Evolutionary conservation across 2,888 invertebrate genomes (phyloP), one percentile per base, ranked within the genome.

Genomic region (Pecten maximus): DNA sequence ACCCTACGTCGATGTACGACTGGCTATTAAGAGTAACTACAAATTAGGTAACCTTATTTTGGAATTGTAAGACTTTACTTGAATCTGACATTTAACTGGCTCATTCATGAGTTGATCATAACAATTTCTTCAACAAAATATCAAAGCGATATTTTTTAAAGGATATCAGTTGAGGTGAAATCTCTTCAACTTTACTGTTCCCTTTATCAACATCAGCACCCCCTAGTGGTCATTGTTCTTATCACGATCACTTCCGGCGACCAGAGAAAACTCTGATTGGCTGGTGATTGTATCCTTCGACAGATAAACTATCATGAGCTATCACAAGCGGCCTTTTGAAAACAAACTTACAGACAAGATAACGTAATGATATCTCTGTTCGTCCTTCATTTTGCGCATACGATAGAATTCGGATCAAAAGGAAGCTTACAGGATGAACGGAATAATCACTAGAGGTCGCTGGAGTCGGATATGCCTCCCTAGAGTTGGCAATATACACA

Each of bases 371-470:
- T 74, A 74, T 74, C 28, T 74, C 10, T 35, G 28, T 2, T 12
- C 28, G 74, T 35, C 74, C 28, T 28, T 23, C 74, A 74, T 74
- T 74, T 15, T 15, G 10, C 74, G 74, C 74, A 28, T 74, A 74
- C 74, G 35, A 74, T 35, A 35, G 28, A 35, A 28, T 35, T 35
- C 10, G 28, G 74, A 74, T 74, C 74, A 74, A 74, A 74, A 28
- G 74, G 28, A 28, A 74, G 35, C 74, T 74, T 74, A 3, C 8
- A 74, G 8, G 10, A 35, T 35, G 35, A 6, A 6, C 35, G 15
- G 35, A 35, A 35, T 74, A 74, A 74, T 74, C 74, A 74, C 74
- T 74, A 74, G 35, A 74, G 74, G 28, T 74, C 74, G 15, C 74
- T 35, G 74, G 28, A 74, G 74, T 74, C 74, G 23, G 0, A 23